Evolutionary conservation across 2,888 invertebrate genomes (phyloP), one percentile per base, ranked within the genome.

Genomic region (Macrosoma leucophasiata): DNA sequence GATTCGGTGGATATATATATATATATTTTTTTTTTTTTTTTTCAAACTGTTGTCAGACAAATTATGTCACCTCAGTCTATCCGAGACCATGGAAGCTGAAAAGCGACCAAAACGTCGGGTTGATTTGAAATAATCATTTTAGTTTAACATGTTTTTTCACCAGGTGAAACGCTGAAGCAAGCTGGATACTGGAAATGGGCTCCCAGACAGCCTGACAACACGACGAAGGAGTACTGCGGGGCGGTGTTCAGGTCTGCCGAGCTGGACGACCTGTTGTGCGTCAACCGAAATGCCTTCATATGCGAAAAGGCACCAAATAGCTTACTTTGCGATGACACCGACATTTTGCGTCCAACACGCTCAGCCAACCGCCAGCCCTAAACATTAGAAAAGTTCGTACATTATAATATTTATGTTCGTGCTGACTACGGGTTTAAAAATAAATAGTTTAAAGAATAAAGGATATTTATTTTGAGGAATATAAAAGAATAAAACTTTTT

Each of bases 21-120:
- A 5, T 5, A 5, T 4, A 17, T 5, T 17, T 4, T 15, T 26
- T 11, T 14, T 9, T 13, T 10, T 13, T 4, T 5, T 14, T 17
- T 5, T 10, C 26, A 13, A 10, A 17, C 26, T 10, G 17, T 17
- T 17, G 4, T 7, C 4, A 7, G 7, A 17, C 4, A 17, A 17
- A 17, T 4, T 17, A 17, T 17, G 17, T 17, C 4, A 5, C 17
- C 7, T 17, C 7, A 17, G 4, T 17, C 7, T 7, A 5, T 17
- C 17, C 24, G 18, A 15, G 19, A 10, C 15, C 19, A 4, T 29
- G 20, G n/a, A n/a, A n/a, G n/a, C n/a, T n/a, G n/a, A n/a, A n/a
- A n/a, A n/a, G n/a, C n/a, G n/a, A n/a, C n/a, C n/a, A n/a, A n/a
- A 61, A 4, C 52, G 64, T 22, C 55, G 63, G 19, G 64, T 64